phyloP scores from a whole-genome alignment of 1,140 invertebrate genomes.

The Heliconius eleuchia region DNA sequence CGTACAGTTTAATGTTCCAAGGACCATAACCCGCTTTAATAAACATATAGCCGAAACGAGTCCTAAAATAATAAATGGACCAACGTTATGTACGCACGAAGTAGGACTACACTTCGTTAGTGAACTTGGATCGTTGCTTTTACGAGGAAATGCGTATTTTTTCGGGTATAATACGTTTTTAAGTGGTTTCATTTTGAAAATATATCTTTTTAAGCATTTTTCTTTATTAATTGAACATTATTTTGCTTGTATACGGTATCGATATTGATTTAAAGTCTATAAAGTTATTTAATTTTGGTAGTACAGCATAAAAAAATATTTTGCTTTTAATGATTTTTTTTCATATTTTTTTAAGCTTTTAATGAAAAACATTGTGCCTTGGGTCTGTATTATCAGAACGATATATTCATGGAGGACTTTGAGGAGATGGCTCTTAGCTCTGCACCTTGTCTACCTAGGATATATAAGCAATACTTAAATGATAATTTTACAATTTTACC shows the following conservation, averaged over 20 bases:
- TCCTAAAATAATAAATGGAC: conserved; percentile 8
- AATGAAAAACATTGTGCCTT: no score
- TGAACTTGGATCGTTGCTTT: background rate
- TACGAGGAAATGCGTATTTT: conserved; percentile 10
- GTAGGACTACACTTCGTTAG: conserved; percentile 3
- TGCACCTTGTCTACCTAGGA: no score
- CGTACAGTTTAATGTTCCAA: no score
- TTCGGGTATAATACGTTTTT: background rate
- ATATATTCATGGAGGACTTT: no score
- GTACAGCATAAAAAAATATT: no score
- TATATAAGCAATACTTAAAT: no score
- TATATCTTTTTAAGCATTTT: background rate
- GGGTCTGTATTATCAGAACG: no score
- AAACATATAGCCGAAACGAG: background rate
- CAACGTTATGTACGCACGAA: background rate
- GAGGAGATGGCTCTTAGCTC: no score
- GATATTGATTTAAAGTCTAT: background rate
- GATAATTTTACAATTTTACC: no score
- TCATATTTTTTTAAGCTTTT: no score
- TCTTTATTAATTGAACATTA: background rate
- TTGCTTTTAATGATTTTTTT: no score
- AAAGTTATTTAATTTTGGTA: no score
- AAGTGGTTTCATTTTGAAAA: background rate
- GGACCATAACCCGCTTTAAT: background rate
- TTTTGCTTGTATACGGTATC: background rate